Conservation (phyloP, 2,888 invertebrate genomes). For the Dioctria rufipes region DNA sequence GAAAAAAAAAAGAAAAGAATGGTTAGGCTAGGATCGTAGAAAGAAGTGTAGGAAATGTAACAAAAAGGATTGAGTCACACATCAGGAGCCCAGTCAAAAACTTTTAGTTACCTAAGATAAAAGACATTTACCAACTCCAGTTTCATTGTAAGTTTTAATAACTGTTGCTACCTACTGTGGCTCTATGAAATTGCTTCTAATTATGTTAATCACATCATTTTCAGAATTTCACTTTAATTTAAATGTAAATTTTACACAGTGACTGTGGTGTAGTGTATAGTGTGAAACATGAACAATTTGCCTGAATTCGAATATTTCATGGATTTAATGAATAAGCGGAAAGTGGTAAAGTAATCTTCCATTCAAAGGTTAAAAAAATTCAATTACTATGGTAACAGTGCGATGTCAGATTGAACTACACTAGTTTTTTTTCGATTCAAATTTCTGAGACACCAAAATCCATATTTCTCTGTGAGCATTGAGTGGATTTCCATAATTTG, state of each 20-base stretch:
- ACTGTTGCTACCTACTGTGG: not conserved
- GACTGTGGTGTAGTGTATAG: not conserved
- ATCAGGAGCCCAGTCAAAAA: not conserved
- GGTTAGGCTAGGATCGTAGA: not conserved
- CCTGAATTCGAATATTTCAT: not conserved
- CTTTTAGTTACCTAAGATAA: not conserved
- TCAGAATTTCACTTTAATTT: not conserved
- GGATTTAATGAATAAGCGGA: not conserved
- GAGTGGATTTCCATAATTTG: too few species aligned
- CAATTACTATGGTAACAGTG: too few species aligned
- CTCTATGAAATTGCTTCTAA: conserved; percentile 12
- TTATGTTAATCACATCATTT: conserved; percentile 4
- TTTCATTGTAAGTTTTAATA: not conserved
- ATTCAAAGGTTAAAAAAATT: too few species aligned
- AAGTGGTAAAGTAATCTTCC: too few species aligned
- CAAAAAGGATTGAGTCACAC: not conserved
- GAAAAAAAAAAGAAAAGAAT: conserved; percentile 16
- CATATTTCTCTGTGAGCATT: too few species aligned
- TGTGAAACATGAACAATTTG: not conserved
- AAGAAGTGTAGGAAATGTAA: conserved; percentile 10
- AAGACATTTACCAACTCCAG: not conserved
- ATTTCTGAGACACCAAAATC: too few species aligned
- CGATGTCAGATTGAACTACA: too few species aligned
- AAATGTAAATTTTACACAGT: not conserved
- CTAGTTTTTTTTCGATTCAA: too few species aligned